Evolutionary conservation across 2,888 invertebrate species (phyloP).

Genomic region (Lasius fuliginosus): DNA sequence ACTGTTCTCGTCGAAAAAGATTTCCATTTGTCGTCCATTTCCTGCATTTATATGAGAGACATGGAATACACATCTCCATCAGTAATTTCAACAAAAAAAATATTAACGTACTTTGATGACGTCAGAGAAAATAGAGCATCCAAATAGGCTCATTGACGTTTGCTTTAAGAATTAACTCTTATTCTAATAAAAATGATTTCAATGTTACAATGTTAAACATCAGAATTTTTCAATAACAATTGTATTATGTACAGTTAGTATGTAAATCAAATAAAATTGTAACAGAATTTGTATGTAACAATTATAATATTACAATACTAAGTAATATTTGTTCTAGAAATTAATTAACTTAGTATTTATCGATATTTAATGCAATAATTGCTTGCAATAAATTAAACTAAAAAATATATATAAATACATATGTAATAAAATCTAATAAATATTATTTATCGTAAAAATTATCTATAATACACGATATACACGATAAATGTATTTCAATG

Average conservation of each 20-base stretch:
- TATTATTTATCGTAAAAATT: neutral
- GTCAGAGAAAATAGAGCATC: neutral
- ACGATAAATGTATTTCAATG: neutral
- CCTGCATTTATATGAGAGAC: neutral
- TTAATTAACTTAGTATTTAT: neutral
- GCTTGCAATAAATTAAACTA: neutral
- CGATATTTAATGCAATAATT: neutral
- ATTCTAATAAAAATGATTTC: slow-evolving; percentile 8
- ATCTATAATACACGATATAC: neutral
- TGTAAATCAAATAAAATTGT: neutral
- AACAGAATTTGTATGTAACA: neutral
- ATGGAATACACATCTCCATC: neutral
- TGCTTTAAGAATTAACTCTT: slow-evolving; percentile 15
- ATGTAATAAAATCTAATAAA: neutral
- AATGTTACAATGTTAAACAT: neutral
- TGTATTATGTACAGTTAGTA: slow-evolving; percentile 5
- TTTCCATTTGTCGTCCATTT: neutral
- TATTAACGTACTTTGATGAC: neutral
- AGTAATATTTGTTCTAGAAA: neutral
- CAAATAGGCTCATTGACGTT: neutral
- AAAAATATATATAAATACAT: neutral
- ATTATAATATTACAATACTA: neutral
- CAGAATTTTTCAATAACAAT: neutral
- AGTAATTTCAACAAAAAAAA: neutral
- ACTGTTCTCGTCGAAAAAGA: neutral